Percentiles rank a stretch among this genome's conserved stretches.
Evolutionary conservation across 2,888 invertebrate genomes (phyloP).

Genomic region (Megalurothrips usitatus): DNA sequence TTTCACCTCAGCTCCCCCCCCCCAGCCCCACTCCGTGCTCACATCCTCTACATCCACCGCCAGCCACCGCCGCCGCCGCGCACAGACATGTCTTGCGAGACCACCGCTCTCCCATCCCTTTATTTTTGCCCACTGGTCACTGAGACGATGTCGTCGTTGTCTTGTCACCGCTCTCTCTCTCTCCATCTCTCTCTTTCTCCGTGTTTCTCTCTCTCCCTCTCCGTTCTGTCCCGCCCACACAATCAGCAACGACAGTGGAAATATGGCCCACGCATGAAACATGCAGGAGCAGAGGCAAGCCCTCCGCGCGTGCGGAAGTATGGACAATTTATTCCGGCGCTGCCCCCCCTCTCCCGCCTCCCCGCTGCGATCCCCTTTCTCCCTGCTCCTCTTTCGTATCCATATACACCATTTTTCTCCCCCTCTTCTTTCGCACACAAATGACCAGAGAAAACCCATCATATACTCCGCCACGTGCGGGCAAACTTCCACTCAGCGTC

Average conservation of each 20-base stretch:
- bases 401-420: background rate
- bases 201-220: background rate
- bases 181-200: background rate
- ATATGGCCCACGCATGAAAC: constrained; percentile 20
- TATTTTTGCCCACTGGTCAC: no score
- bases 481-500: no score
- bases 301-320: constrained; percentile 1
- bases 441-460: background rate
- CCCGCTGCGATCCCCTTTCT: background rate
- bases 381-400: background rate
- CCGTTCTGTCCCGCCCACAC: background rate
- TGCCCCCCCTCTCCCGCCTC: background rate
- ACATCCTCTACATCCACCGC: background rate
- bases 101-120: no score
- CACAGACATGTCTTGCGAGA: no score
- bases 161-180: background rate
- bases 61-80: background rate
- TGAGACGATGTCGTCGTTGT: no score
- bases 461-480: background rate
- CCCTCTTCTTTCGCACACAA: background rate
- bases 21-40: background rate
- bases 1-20: background rate
- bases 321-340: constrained; percentile 9
- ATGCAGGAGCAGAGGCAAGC: background rate
- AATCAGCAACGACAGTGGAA: constrained; percentile 11